phyloP scores from a whole-genome alignment of 2,888 invertebrate genomes.

The Apotomis betuletana region DNA sequence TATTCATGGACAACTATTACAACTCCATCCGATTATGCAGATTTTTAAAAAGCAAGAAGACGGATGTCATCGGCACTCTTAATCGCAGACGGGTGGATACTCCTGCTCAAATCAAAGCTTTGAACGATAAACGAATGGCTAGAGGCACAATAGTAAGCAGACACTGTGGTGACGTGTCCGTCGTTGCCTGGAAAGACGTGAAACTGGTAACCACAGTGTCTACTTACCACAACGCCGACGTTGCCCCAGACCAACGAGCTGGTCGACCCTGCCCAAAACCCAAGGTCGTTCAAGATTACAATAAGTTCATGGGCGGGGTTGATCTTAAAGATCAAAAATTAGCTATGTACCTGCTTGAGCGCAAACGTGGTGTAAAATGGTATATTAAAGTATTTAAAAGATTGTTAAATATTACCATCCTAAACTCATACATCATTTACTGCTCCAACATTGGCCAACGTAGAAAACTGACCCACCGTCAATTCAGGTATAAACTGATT shows the following conservation, averaged over 20 bases:
- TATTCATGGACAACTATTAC: slow-evolving; percentile 7
- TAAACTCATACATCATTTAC: not conserved
- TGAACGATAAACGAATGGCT: not conserved
- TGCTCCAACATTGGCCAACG: slow-evolving; percentile 1
- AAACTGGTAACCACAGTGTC: no score
- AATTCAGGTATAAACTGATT: not conserved
- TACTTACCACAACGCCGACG: slow-evolving; percentile 7
- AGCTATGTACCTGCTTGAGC: not conserved
- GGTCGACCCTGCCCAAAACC: not conserved
- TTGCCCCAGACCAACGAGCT: not conserved
- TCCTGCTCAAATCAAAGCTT: not conserved
- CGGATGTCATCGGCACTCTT: slow-evolving; percentile 1
- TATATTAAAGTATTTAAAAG: slow-evolving; percentile 3
- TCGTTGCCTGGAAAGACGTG: not conserved
- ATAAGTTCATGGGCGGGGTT: slow-evolving; percentile 5
- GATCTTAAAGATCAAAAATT: slow-evolving; percentile 6
- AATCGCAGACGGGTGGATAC: not conserved
- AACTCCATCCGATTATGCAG: not conserved
- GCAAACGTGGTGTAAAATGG: slow-evolving; percentile 5
- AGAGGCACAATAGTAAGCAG: not conserved
- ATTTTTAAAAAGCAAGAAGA: slow-evolving; percentile 1
- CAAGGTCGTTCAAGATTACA: not conserved
- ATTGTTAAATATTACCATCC: not conserved
- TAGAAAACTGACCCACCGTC: not conserved
- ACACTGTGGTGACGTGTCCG: slow-evolving; percentile 1